Base-by-base conservation (phyloP, 1,140 invertebrate species). In the Drosophila quadrilineata region DNA sequence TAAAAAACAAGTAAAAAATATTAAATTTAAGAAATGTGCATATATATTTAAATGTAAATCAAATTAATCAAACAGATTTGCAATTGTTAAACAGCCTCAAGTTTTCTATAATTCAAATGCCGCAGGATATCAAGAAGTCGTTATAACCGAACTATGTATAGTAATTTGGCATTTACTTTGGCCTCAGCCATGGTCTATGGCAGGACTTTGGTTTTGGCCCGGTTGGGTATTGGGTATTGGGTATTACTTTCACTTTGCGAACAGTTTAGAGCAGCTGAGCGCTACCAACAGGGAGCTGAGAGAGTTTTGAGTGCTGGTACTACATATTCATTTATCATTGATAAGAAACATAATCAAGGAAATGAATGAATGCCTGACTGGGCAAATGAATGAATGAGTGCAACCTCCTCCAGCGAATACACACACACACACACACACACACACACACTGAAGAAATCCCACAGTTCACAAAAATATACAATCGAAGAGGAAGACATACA, bases 341-440 rank as follows among this genome's bases (percentile, higher is more conserved):
- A 84, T 84, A 84, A 84, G 79, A 67, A 84, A 84, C 79, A 84
- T 85, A 84, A 84, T 84, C 79, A 85, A 79, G 79, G 70, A 85
- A 84, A 84, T 84, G 79, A 84, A 85, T 85, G 74, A 84, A 84
- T 84, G 79, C 58, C 74, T 68, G 74, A 85, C 65, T 79, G 79
- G 64, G 80, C 70, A 84, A 84, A 84, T 85, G 77, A 84, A 84
- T 84, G 77, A 84, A 84, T 85, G 70, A 84, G n/a, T n/a, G 53
- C 57, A 43, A 70, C 49, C 66, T 14, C 21, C 10, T 12, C 17
- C 26, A n/a, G n/a, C 8, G 16, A 26, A 29, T 24, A 46, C 43
- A 36, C 16, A 45, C 49, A 49, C 49, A 28, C 57, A 35, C 43
- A 33, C 46, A 31, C 46, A 40, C 22, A 26, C 17, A 52, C 17